These are phyloP conservation scores for Otolemur crassicaudatus DNA, from an alignment of 2,797 vertebrate genomes.

Conservation along the genomic window DNA sequence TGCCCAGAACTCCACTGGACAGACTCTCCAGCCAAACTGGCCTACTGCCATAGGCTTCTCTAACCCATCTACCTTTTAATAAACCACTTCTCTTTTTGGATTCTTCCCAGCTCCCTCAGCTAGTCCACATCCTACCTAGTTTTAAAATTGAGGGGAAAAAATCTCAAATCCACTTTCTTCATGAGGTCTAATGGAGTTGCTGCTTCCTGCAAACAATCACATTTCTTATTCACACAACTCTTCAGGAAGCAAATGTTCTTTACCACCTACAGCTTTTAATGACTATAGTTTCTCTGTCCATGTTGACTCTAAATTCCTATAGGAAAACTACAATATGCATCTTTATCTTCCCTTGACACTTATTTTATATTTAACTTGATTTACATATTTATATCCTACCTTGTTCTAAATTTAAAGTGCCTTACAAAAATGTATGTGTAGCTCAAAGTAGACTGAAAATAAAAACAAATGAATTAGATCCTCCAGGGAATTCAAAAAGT, in stretches of 20 bases:
- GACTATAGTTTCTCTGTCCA: background rate
- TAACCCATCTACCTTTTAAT: conserved; percentile 27
- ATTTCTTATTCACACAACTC: background rate
- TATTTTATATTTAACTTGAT: conserved; percentile 62
- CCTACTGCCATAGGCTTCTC: background rate
- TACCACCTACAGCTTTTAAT: background rate
- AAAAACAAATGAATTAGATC: background rate
- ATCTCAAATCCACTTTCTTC: conserved; percentile 40
- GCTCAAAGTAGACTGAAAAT: conserved; percentile 10
- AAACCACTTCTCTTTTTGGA: background rate
- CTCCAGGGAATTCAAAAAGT: background rate
- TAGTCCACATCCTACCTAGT: conserved; percentile 24
- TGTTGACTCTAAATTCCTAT: conserved; percentile 39
- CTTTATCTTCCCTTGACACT: conserved; percentile 5
- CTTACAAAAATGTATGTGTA: background rate
- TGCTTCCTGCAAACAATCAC: conserved; percentile 11
- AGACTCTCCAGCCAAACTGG: background rate
- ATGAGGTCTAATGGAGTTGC: background rate
- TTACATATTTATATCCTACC: conserved; percentile 28
- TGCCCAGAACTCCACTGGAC: background rate
- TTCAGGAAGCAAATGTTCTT: conserved; percentile 44
- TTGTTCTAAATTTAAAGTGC: conserved; percentile 55
- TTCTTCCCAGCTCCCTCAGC: background rate
- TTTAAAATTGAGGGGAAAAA: conserved; percentile 31
- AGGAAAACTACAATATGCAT: background rate